These are phyloP conservation scores for Calephelis nemesis DNA, from an alignment of 1,140 invertebrate genomes.

Conservation along the genomic window DNA sequence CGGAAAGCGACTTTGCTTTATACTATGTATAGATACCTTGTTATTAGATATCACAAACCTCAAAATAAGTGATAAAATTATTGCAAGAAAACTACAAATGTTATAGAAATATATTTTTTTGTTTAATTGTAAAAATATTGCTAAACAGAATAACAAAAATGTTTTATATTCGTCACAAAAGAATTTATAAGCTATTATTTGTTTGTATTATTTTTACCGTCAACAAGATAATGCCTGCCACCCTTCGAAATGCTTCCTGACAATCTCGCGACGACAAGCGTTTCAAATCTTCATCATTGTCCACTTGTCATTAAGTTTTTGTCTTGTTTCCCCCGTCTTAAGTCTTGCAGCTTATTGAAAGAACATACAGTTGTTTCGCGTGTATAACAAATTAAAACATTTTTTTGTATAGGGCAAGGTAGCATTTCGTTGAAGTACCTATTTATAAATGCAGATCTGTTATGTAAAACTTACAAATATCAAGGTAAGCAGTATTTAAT, in stretches of 20 bases:
- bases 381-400: conserved; percentile 4
- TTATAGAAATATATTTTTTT: too few species aligned
- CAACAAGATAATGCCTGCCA: conserved; percentile 31
- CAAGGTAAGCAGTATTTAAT: too few species aligned
- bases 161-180: conserved; percentile 19
- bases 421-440: too few species aligned
- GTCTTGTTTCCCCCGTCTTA: conserved; percentile 62
- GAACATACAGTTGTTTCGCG: conserved; percentile 32
- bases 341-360: conserved; percentile 49
- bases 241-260: conserved; percentile 44
- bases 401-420: background rate
- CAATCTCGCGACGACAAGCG: conserved; percentile 65
- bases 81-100: too few species aligned
- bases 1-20: too few species aligned
- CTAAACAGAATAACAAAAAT: conserved; percentile 6
- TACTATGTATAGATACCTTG: too few species aligned
- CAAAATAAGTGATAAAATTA: too few species aligned
- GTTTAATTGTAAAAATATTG: background rate
- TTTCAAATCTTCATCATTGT: conserved; percentile 71
- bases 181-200: conserved; percentile 25
- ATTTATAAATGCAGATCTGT: too few species aligned
- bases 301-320: conserved; percentile 78
- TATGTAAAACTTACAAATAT: too few species aligned
- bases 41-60: too few species aligned
- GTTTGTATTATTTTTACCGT: conserved; percentile 30